Base-by-base conservation (phyloP, 2,113 vertebrate genomes). In the Pao palembangensis region DNA sequence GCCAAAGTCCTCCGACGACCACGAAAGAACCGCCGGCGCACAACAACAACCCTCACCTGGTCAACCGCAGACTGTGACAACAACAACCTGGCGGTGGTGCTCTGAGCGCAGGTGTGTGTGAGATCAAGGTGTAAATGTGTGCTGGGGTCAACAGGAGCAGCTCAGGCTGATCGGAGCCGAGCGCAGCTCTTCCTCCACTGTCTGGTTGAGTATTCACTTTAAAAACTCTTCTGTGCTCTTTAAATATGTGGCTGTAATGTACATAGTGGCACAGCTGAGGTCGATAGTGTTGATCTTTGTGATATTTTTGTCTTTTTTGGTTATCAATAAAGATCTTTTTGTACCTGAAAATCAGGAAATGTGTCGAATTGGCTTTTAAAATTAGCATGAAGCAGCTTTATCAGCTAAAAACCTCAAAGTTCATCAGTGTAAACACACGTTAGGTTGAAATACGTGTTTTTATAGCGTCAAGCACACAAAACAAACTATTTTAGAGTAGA, bases 321-420 rank as follows among this genome's bases (percentile, higher is more conserved):
- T 76, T 78, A 74, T 82, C 71, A 82, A 84, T 87, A 87, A 88
- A 87, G 61, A 73, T 23, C 34, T 71, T 87, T 89, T 89, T 87
- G 62, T 85, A 89, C 79, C 52, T 71, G 63, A 23, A 49, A 44
- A 1, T 19, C 0, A 14, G 55, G 14, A 48, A 74, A 56, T 41
- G 51, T 38, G 47, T 38, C 11, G 8, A 12, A 38, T 38, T 12
- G 11, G 34, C 34, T 11, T 10, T 12, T 38, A 38, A 38, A 38
- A 38, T 12, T 1, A 10, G 2, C 34, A 10, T 38, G 11, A 3
- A 38, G 34, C 8, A 38, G 34, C 34, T 38, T 38, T 12, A 38
- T 11, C 11, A 38, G 34, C 34, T 38, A 8, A 28, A 5, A 5
- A 28, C 25, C 34, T 38, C 2, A 2, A 11, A 11, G 34, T 2